Base-by-base conservation (phyloP, 2,888 invertebrate species). In the Hirtodrosophila cameraria region DNA sequence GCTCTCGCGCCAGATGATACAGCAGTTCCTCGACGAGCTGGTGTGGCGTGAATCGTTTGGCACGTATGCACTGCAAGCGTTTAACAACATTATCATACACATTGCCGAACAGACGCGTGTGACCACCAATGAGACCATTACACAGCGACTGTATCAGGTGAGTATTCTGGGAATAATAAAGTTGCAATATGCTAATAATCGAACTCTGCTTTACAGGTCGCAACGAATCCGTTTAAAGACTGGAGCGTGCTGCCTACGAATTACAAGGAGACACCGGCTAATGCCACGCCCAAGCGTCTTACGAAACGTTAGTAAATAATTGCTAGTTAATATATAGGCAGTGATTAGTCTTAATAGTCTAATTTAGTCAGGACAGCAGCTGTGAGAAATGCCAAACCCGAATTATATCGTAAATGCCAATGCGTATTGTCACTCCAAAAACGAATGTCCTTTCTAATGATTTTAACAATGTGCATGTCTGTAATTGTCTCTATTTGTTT, bases 41-140 rank as follows among this genome's bases (percentile, higher is more conserved):
- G 95, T 96, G 8, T 97, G 97, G 97, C 92, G 97, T 55, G 97
- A 97, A 89, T 94, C 95, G 87, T 97, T 94, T 88, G 97, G 97
- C 0, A 92, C 94, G 3, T 94, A 95, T 0, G 94, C 97, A 0
- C 92, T 94, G 0, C 93, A 94, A 76, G 95, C 96, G 0, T 97
- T 96, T 86, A 95, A 96, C 85, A 95, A 95, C 85, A 94, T 97
- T 39, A 94, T 96, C 1, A 80, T 92, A 1, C 96, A 97, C 88
- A 93, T 97, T 42, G 93, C 95, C 0, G 95, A 96, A 83, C 96
- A 96, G 89, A 96, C 96, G 0, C 92, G 93, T 69, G 90, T 94
- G 48, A 95, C 96, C 18, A 90, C 92, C 4, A 93, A 93, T 79
- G 93, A 93, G 71, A 92, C 92, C 0, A 92, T 94, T 31, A 93